Evolutionary conservation across 2,113 vertebrate species (phyloP), one percentile per base, ranked within the genome.

Genomic region (Myanophis thanlyinensis): DNA sequence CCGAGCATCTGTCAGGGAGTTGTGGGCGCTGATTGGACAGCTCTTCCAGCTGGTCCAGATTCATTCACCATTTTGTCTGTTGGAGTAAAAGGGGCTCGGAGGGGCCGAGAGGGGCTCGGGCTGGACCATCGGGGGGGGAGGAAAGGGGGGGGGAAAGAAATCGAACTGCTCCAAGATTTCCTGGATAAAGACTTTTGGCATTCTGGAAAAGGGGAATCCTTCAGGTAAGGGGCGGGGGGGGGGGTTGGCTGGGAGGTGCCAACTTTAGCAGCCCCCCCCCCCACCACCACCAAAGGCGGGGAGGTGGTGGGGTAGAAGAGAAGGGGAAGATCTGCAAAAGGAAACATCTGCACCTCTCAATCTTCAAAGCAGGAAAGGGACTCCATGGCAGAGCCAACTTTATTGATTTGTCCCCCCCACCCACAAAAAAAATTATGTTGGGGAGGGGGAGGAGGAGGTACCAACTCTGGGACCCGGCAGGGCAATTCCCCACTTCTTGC

Each of bases 61-160:
- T 98, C 98, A 99, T 99, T 99, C 98, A 99, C 98, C 98, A 99
- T 99, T 99, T 99, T 99, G 98, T 98, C 98, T 98, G 98, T 98
- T 99, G 98, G 98, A 99, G 98, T 98, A 98, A 98, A 98, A 98
- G 97, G 93, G 97, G 96, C 96, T 96, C 95, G 91, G 96, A 97
- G 97, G 96, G 96, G 96, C 92, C 88, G 97, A 97, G 96, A 96
- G 96, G 97, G 89, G 97, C 93, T 92, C 93, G 92, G 96, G 96
- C 80, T 92, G 91, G 88, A 93, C 90, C 93, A 92, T 92, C 93
- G 27, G 2, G 93, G 94, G 95, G 91, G 91, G 94, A n/a, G 91
- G 93, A 95, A 94, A 94, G 85, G 95, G 90, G 96, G 96, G 89
- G 95, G 91, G 4, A 67, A 25, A n/a, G 95, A 30, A 48, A 89